Evolutionary conservation across 1,140 invertebrate species (phyloP), one percentile per base, ranked within the genome.

Genomic region (Nasonia longicornis): DNA sequence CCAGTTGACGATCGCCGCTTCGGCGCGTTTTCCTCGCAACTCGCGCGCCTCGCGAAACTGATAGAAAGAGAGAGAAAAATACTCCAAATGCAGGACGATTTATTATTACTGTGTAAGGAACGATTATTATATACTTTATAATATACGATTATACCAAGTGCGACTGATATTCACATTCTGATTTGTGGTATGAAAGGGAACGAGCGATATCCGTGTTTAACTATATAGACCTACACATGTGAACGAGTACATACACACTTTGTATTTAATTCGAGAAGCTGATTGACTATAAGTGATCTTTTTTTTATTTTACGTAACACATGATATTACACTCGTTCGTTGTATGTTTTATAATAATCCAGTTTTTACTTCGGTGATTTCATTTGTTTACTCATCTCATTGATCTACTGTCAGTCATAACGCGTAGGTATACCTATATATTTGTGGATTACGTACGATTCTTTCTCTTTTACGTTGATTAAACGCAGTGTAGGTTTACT

Each of bases 1-100:
- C 29, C 26, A 20, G 29, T 45, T 11, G 22, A 72, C 63, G 84
- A 88, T 89, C 84, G 82, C 86, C 84, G 85, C 83, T 89, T 87
- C 82, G 84, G 87, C 85, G 86, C 83, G 31, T 82, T 82, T 82
- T 82, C 42, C 81, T 79, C 72, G 64, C 72, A 58, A 45, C 82
- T 78, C 81, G 82, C 64, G 38, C 42, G 75, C 35, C 31, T 63
- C 69, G 22, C 74, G 16, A 67, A 69, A 42, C 38, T 6, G 31
- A 75, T 22, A 26, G 26, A 26, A 26, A 26, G 26, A 26, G 26
- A 26, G 26, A 26, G 45, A 42, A 63, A 7, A 71, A 82, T 75
- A 79, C 81, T 82, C 77, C 66, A 66, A 82, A 73, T 82, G 81
- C 31, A 35, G 31, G 76, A 82, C 63, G 63, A 82, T 73, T 81